Evolutionary conservation across 2,113 vertebrate genomes (phyloP).

Genomic region (Catagonus wagneri): DNA sequence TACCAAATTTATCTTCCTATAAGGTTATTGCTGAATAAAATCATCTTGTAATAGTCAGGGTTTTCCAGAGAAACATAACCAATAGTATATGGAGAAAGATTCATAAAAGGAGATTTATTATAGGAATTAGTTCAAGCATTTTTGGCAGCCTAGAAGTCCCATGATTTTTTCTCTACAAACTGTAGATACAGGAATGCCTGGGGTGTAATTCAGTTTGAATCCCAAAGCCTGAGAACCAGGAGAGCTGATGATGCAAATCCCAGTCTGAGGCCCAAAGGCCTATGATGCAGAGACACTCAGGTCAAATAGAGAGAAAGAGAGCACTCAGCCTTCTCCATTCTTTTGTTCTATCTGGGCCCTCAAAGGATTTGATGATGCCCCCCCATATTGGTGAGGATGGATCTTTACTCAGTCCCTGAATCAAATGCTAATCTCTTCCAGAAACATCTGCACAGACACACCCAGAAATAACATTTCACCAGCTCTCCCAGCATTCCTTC

Average conservation of each 20-base stretch:
- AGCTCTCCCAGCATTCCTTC: neutral
- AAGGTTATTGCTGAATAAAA: neutral
- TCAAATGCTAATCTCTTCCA: neutral
- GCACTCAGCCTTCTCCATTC: neutral
- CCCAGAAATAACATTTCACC: neutral
- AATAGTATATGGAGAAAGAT: neutral
- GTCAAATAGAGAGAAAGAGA: neutral
- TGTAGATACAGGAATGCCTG: too few relatives aligned
- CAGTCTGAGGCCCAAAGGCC: neutral
- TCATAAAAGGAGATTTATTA: neutral
- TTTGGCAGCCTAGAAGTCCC: neutral
- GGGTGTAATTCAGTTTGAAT: neutral
- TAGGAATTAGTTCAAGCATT: neutral
- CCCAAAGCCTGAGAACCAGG: neutral
- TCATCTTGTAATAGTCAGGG: neutral
- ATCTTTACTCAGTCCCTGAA: neutral
- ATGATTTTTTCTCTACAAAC: neutral
- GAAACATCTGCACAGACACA: neutral
- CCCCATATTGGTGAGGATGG: neutral
- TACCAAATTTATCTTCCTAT: neutral
- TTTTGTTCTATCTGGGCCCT: neutral
- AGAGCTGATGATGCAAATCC: neutral
- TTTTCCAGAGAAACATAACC: neutral
- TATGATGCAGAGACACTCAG: neutral
- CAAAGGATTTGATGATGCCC: neutral